phyloP scores from a whole-genome alignment of 2,888 invertebrate species.

The Xestobium rufovillosum region DNA sequence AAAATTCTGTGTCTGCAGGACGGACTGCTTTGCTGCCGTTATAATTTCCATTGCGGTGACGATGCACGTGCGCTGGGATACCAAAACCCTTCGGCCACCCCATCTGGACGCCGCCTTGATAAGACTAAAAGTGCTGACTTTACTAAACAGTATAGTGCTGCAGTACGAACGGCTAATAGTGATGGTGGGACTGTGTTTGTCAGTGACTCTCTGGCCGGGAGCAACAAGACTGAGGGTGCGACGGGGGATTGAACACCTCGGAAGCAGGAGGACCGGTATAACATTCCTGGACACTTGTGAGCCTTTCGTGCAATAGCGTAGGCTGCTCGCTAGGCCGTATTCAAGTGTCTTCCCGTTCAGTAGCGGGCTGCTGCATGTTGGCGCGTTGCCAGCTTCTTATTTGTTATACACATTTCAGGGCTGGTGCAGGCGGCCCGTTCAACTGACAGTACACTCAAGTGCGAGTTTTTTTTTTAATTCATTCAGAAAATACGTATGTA shows the following conservation, averaged over 20 bases:
- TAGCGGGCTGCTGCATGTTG: slow-evolving; percentile 18
- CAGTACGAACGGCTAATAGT: slow-evolving; percentile 36
- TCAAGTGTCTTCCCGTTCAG: slow-evolving; percentile 39
- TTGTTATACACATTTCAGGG: slow-evolving; percentile 17
- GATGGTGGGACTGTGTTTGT: slow-evolving; percentile 30
- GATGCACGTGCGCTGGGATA: slow-evolving; percentile 39
- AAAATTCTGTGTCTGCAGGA: slow-evolving; percentile 40
- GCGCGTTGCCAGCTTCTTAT: slow-evolving; percentile 28
- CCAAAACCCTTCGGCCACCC: slow-evolving; percentile 38
- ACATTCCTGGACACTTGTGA: slow-evolving; percentile 37
- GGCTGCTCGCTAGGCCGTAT: slow-evolving; percentile 30
- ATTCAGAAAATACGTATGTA: no score
- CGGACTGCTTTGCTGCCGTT: slow-evolving; percentile 45
- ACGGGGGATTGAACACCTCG: slow-evolving; percentile 31
- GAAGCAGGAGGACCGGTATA: slow-evolving; percentile 32
- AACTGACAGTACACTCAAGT: no score
- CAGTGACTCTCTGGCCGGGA: slow-evolving; percentile 34
- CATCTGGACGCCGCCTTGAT: not conserved
- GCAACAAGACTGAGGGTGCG: slow-evolving; percentile 28
- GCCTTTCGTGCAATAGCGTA: slow-evolving; percentile 30
- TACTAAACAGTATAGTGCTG: slow-evolving; percentile 39
- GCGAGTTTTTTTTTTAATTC: no score
- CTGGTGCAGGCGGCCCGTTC: slow-evolving; percentile 9
- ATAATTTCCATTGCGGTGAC: slow-evolving; percentile 44
- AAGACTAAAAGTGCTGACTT: slow-evolving; percentile 13